A percentile compares a stretch with the other conserved stretches of the same genome.
Conservation (phyloP, 2,113 vertebrate species). For the Candoia aspera region DNA sequence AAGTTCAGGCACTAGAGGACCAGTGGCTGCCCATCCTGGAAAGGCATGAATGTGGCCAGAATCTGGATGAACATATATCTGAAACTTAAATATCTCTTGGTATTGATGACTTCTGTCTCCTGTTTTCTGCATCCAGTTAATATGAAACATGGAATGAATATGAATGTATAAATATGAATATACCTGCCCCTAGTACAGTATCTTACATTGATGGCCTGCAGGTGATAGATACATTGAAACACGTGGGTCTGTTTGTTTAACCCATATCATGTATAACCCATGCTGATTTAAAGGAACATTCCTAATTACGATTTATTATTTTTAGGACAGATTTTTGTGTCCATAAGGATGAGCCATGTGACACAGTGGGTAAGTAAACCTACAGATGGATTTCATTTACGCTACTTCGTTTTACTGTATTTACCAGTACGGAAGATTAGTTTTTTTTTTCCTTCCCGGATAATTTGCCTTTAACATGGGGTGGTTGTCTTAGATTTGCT, state of each 20-base stretch:
- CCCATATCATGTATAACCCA: background rate
- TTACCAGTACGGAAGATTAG: background rate
- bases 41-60: no score
- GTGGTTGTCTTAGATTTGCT: background rate
- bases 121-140: background rate
- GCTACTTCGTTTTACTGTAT: background rate
- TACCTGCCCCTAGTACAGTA: background rate
- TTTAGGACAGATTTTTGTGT: constrained; percentile 99
- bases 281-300: background rate
- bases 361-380: constrained; percentile 92
- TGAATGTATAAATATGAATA: background rate
- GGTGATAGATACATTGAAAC: background rate
- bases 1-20: no score
- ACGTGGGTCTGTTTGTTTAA: rapidly evolving
- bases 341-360: constrained; percentile 96
- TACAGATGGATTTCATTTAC: background rate
- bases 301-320: constrained; percentile 68
- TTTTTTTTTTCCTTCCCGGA: rapidly evolving
- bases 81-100: no score
- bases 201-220: background rate
- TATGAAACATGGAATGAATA: background rate
- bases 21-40: no score
- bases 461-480: background rate
- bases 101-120: background rate
- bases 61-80: no score